Conservation (phyloP, 2,888 invertebrate genomes). For the Mythimna lalbum region DNA sequence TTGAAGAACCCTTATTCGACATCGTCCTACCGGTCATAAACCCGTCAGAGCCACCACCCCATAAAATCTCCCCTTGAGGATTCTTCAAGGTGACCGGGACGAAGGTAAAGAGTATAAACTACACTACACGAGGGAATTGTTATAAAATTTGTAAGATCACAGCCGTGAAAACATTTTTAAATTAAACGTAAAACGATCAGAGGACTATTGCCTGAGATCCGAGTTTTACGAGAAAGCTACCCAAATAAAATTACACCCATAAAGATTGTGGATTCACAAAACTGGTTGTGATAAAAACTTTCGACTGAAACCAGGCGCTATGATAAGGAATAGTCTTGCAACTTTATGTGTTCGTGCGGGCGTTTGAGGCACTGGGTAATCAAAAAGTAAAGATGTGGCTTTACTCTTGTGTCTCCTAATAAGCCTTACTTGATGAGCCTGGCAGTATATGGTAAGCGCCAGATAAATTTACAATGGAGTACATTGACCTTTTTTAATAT, state of each 20-base stretch:
- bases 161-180: slow-evolving; percentile 50
- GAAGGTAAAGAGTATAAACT: slow-evolving; percentile 72
- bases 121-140: slow-evolving; percentile 40
- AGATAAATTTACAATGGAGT: too few relatives aligned
- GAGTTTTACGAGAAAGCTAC: slow-evolving; percentile 65
- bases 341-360: slow-evolving; percentile 43
- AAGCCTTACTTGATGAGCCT: slow-evolving; percentile 1
- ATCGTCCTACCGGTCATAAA: slow-evolving; percentile 81
- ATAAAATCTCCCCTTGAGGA: slow-evolving; percentile 81
- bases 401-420: not conserved
- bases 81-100: slow-evolving; percentile 70
- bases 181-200: slow-evolving; percentile 60
- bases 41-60: slow-evolving; percentile 79
- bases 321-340: slow-evolving; percentile 48
- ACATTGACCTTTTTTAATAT: too few relatives aligned
- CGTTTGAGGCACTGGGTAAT: slow-evolving; percentile 11
- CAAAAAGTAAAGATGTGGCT: slow-evolving; percentile 10
- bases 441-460: not conserved
- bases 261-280: slow-evolving; percentile 69
- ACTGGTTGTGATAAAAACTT: slow-evolving; percentile 58
- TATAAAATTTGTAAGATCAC: slow-evolving; percentile 57
- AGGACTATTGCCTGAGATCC: slow-evolving; percentile 58
- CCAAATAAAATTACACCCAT: slow-evolving; percentile 69
- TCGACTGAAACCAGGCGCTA: slow-evolving; percentile 44
- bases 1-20: slow-evolving; percentile 77